These are phyloP conservation scores for Eurosta solidaginis DNA, from an alignment of 1,140 invertebrate species.

Conservation along the genomic window DNA sequence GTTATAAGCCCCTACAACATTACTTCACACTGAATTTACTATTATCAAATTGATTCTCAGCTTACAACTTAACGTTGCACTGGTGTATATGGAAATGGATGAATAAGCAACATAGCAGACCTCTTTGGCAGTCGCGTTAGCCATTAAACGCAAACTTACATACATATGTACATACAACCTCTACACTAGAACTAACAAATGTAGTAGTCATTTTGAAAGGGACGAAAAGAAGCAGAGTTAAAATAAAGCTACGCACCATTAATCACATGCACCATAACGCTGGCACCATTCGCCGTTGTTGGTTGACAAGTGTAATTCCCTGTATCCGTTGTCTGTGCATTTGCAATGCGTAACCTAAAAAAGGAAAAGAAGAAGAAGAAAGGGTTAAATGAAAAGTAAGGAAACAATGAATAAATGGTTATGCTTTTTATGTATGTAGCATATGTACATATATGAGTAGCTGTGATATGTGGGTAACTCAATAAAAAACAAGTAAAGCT, in stretches of 20 bases:
- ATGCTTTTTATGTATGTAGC: too few species aligned
- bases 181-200: neutral
- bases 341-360: slow-evolving; percentile 55
- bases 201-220: neutral
- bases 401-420: neutral
- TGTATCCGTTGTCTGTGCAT: slow-evolving; percentile 74
- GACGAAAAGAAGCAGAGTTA: neutral
- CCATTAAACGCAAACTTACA: neutral
- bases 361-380: slow-evolving; percentile 2
- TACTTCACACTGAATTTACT: too few species aligned
- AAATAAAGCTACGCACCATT: slow-evolving; percentile 68
- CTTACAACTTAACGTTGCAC: too few species aligned
- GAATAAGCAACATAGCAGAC: too few species aligned
- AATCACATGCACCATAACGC: slow-evolving; percentile 86
- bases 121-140: too few species aligned
- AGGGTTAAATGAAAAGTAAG: neutral
- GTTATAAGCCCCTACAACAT: too few species aligned
- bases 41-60: too few species aligned
- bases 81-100: too few species aligned
- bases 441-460: neutral
- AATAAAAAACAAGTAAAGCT: too few species aligned
- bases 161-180: neutral
- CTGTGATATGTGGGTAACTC: too few species aligned
- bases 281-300: slow-evolving; percentile 77
- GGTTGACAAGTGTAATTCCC: slow-evolving; percentile 87